Base-by-base conservation (phyloP, 2,888 invertebrate genomes). In the Alloscopus bannaensis region DNA sequence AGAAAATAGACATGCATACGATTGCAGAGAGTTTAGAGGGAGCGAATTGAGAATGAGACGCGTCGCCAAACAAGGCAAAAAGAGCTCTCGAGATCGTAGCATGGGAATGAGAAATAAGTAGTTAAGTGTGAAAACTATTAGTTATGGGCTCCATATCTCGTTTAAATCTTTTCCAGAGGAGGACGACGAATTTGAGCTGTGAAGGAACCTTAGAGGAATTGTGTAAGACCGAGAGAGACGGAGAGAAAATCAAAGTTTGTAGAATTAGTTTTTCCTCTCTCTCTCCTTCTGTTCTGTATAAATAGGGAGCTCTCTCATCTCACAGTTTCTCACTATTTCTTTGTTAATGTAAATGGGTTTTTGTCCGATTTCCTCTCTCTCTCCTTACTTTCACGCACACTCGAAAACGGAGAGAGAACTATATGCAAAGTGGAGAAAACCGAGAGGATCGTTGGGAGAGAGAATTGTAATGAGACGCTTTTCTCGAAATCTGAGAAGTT, bases 111-210 rank as follows among this genome's bases (percentile, higher is more conserved):
- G 20, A 50, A 50, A 22, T 3, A 42, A 24, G 45, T 2, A 64
- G 22, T 40, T 42, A 64, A 64, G 64, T 40, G 64, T 64, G 64
- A 42, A 64, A 64, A 64, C 64, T 64, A 64, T 64, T 64, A 64
- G 64, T 64, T 64, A 64, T 64, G 64, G 45, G 42, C 13, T 20
- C 40, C 36, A 20, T 60, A 31, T 36, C 31, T 36, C 36, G 31
- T 36, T 42, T 42, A 64, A 64, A 64, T 60, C 60, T 60, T 31
- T 36, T 55, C 11, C 11, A 59, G 59, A 59, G 11, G 26, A 26
- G 11, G 20, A n/a, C n/a, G n/a, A n/a, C n/a, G n/a, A n/a, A n/a
- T n/a, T n/a, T n/a, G n/a, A n/a, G n/a, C n/a, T n/a, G n/a, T n/a
- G n/a, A n/a, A n/a, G n/a, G n/a, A n/a, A n/a, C n/a, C n/a, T n/a